These are phyloP conservation scores for Odobenus rosmarus DNA, from an alignment of 2,113 vertebrate genomes.

Conservation along the genomic window DNA sequence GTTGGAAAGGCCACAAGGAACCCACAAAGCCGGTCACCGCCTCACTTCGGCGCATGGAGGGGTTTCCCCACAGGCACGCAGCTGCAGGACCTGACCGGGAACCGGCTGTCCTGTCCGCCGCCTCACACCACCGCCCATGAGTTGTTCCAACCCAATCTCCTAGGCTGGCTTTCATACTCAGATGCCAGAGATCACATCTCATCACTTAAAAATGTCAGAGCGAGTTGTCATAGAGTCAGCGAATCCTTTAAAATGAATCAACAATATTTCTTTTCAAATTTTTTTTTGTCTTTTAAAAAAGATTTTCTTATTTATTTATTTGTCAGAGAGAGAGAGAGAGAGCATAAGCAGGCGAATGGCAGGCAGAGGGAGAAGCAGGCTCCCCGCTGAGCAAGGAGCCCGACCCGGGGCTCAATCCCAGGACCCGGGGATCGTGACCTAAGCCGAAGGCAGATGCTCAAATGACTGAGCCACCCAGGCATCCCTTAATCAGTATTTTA, in stretches of 20 bases:
- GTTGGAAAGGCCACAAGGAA: accelerated
- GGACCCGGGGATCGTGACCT: too few relatives aligned
- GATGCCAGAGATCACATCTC: background rate
- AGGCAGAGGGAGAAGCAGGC: too few relatives aligned
- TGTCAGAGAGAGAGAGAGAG: too few relatives aligned
- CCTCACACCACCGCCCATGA: background rate
- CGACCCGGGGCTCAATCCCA: too few relatives aligned
- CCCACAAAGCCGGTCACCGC: background rate
- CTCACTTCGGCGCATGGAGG: background rate
- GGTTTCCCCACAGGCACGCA: background rate
- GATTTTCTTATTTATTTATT: too few relatives aligned
- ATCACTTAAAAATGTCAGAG: background rate
- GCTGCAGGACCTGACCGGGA: background rate
- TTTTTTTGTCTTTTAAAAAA: too few relatives aligned
- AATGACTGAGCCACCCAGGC: too few relatives aligned
- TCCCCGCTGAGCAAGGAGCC: too few relatives aligned
- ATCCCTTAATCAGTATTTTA: background rate
- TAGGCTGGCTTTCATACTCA: background rate
- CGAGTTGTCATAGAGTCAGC: background rate
- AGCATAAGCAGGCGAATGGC: too few relatives aligned
- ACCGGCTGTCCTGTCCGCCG: background rate
- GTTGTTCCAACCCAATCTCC: accelerated
- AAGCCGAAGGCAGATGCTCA: too few relatives aligned
- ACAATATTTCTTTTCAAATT: too few relatives aligned
- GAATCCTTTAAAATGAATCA: background rate